phyloP scores from a whole-genome alignment of 2,797 vertebrate genomes.

The Crossoptilon crossoptilon region DNA sequence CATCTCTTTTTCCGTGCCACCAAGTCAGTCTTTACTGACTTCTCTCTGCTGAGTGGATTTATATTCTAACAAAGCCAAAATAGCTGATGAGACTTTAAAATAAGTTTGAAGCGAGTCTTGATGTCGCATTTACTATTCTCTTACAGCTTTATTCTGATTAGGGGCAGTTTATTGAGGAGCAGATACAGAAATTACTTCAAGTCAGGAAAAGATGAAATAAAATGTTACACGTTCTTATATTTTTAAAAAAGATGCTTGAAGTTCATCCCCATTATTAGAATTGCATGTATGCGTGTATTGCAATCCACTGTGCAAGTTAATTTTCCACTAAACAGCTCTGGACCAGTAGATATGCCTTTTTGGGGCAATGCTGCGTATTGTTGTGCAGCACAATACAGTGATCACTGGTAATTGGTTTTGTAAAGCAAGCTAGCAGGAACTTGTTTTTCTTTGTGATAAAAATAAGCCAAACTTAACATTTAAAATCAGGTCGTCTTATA shows the following conservation, averaged over 20 bases:
- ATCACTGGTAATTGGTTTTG: slow-evolving; percentile 72
- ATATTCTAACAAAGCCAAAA: background rate
- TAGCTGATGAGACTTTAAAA: slow-evolving; percentile 20
- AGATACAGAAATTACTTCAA: background rate
- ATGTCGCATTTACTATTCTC: slow-evolving; percentile 26
- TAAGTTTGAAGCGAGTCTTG: slow-evolving; percentile 19
- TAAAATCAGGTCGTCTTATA: slow-evolving; percentile 70
- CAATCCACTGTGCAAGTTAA: slow-evolving; percentile 17
- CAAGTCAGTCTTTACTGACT: background rate
- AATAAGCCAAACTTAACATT: slow-evolving; percentile 61
- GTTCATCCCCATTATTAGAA: slow-evolving; percentile 25
- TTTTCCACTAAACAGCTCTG: background rate
- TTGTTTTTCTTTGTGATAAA: slow-evolving; percentile 75
- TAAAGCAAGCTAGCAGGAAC: slow-evolving; percentile 59
- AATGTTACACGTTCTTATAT: background rate
- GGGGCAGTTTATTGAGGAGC: background rate
- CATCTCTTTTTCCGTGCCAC: background rate
- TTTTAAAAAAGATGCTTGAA: background rate
- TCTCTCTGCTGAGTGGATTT: background rate
- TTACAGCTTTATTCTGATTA: slow-evolving; percentile 23
- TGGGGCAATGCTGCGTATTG: slow-evolving; percentile 46
- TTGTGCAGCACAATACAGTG: slow-evolving; percentile 54
- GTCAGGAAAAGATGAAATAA: slow-evolving; percentile 13
- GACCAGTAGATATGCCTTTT: slow-evolving; percentile 25
- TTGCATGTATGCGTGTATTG: slow-evolving; percentile 22